Evolutionary conservation across 2,113 vertebrate genomes (phyloP).

Genomic region (Nanorana parkeri): DNA sequence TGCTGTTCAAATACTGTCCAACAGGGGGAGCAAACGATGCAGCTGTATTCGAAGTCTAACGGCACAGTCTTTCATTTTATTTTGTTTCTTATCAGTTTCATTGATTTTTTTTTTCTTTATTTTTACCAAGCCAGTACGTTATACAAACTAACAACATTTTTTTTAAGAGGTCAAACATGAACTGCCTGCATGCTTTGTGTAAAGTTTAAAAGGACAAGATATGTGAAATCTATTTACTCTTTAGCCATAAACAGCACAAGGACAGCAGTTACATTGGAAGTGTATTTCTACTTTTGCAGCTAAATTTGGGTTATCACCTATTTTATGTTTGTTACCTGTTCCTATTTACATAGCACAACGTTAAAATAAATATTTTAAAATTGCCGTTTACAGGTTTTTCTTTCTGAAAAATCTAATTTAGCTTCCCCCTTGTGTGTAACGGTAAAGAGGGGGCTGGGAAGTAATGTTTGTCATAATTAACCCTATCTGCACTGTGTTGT

Average conservation of each 20-base stretch:
- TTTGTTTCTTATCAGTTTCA: not conserved
- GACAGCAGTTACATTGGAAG: not conserved
- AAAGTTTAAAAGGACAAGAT: slow-evolving; percentile 51
- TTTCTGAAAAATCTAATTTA: no score
- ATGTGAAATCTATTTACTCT: slow-evolving; percentile 40
- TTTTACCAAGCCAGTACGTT: not conserved
- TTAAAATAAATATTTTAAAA: no score
- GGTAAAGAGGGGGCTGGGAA: no score
- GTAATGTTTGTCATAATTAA: no score
- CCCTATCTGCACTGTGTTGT: no score
- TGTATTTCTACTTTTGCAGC: no score
- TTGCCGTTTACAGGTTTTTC: no score
- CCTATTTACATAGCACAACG: no score
- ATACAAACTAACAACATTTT: slow-evolving; percentile 28
- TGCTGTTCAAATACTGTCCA: slow-evolving; percentile 19
- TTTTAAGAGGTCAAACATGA: slow-evolving; percentile 40
- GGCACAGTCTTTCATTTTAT: not conserved
- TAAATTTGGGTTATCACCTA: no score
- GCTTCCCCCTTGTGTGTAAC: no score
- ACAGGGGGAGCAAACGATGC: slow-evolving; percentile 32
- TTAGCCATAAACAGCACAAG: slow-evolving; percentile 19
- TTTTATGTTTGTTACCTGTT: no score
- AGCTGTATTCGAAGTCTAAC: slow-evolving; percentile 4
- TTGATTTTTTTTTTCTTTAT: slow-evolving; percentile 3
- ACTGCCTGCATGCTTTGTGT: slow-evolving; percentile 28